Evolutionary conservation across 2,113 vertebrate genomes (phyloP), one percentile per base, ranked within the genome.

Genomic region (Peromyscus maniculatus): DNA sequence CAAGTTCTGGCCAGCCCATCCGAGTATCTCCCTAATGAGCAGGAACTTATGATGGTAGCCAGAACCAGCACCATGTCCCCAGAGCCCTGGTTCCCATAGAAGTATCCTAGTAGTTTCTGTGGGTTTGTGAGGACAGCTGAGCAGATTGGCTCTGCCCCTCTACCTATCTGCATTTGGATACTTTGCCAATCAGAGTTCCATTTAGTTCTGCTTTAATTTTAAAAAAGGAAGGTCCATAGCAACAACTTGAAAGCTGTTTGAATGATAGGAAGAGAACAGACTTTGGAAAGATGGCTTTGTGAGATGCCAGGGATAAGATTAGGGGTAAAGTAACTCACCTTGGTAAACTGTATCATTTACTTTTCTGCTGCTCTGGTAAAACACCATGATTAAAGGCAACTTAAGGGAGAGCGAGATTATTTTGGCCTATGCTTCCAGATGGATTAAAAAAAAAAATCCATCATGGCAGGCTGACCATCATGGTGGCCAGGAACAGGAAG

Each of bases 1-100:
- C 5, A 1, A 55, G 22, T 0, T 0, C 3, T 46, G 59, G n/a
- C 12, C 64, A 43, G 36, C n/a, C 19, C 57, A 55, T 46, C 4
- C 1, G 3, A 9, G 64, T 64, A 64, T 21, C 31, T 52, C 24
- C 75, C 8, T 46, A 5, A 16, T 17, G 15, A 95, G 43, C 11
- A 13, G 28, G 64, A 62, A 55, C n/a, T 79, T 7, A 2, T 5
- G 46, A 7, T 1, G 7, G 77, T 13, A n/a, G 22, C 49, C 5
- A 21, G 46, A 24, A n/a, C 77, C 24, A 31, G 16, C 7, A 5
- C 2, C 2, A 0, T 13, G 78, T 62, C 55, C 46, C 33, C 19
- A 1, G 67, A 26, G 43, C 16, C 0, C 12, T 6, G 46, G 8
- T 22, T 74, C 43, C 72, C 72, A 1, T 11, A 62, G 55, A 28